phyloP scores from a whole-genome alignment of 2,888 invertebrate genomes.

The Acanthosepion esculentum region DNA sequence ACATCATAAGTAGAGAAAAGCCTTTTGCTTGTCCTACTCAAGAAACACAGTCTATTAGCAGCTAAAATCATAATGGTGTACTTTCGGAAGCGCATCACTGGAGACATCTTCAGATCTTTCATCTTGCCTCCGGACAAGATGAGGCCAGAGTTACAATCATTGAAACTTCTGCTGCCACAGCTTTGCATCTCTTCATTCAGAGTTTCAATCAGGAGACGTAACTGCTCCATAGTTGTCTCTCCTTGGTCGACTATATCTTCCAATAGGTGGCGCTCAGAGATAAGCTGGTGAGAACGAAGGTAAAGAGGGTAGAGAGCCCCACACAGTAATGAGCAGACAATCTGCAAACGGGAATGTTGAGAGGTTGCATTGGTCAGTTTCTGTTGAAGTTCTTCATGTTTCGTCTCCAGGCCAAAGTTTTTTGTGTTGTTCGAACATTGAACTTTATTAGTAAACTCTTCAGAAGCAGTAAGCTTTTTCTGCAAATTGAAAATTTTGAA shows the following conservation, averaged over 20 bases:
- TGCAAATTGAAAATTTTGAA: constrained; percentile 53
- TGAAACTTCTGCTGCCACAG: constrained; percentile 50
- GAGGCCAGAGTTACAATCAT: constrained; percentile 52
- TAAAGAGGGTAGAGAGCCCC: constrained; percentile 72
- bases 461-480: constrained; percentile 72
- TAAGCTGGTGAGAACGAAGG: constrained; percentile 60
- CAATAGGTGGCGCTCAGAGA: constrained; percentile 66
- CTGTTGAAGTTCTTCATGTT: constrained; percentile 65
- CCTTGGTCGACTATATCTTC: constrained; percentile 66
- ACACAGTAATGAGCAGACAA: constrained; percentile 68
- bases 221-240: constrained; percentile 66
- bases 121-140: background rate
- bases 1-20: constrained; percentile 68
- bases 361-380: constrained; percentile 54
- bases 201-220: constrained; percentile 62
- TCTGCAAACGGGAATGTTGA: constrained; percentile 64
- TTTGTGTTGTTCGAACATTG: constrained; percentile 67
- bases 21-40: constrained; percentile 58
- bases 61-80: constrained; percentile 70
- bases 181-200: constrained; percentile 57
- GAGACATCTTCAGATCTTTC: constrained; percentile 55
- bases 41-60: constrained; percentile 65
- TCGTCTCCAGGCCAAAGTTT: constrained; percentile 70
- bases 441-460: constrained; percentile 73
- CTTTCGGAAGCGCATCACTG: constrained; percentile 66